Conservation (phyloP, 1,140 invertebrate genomes). For the Drosophila baimaii region DNA sequence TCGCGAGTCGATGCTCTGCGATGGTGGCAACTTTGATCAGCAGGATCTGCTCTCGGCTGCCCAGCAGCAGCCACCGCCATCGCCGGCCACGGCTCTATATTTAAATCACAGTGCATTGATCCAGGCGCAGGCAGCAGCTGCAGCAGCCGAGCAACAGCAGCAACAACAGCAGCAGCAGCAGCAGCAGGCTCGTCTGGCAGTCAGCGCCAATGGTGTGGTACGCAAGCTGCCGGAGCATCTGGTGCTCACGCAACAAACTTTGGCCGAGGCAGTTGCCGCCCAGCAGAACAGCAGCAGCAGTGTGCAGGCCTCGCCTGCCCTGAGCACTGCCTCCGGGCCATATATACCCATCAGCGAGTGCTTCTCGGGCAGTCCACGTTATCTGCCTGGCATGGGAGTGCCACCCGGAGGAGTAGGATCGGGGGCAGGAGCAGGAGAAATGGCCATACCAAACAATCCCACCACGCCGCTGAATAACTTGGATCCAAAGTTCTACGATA, state of each 20-base stretch:
- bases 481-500: slow-evolving; percentile 86
- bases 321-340: slow-evolving; percentile 88
- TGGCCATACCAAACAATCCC: slow-evolving; percentile 59
- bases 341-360: slow-evolving; percentile 95
- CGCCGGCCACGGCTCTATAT: slow-evolving; percentile 71
- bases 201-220: slow-evolving; percentile 73
- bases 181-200: slow-evolving; percentile 53
- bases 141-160: slow-evolving; percentile 30
- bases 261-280: slow-evolving; percentile 61
- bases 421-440: slow-evolving; percentile 1
- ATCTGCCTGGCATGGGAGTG: slow-evolving; percentile 50
- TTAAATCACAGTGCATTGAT: slow-evolving; percentile 75
- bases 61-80: slow-evolving; percentile 72
- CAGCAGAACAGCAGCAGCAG: slow-evolving; percentile 77
- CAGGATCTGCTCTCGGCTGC: slow-evolving; percentile 68
- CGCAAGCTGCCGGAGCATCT: slow-evolving; percentile 82
- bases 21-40: slow-evolving; percentile 65
- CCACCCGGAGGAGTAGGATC: background rate
- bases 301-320: slow-evolving; percentile 86
- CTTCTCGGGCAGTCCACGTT: slow-evolving; percentile 90
- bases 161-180: slow-evolving; percentile 36
- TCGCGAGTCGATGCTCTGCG: slow-evolving; percentile 73
- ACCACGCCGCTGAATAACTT: slow-evolving; percentile 80
- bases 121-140: slow-evolving; percentile 61
- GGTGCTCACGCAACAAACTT: slow-evolving; percentile 65